phyloP scores from a whole-genome alignment of 2,888 invertebrate species.

The Yponomeuta malinellus region DNA sequence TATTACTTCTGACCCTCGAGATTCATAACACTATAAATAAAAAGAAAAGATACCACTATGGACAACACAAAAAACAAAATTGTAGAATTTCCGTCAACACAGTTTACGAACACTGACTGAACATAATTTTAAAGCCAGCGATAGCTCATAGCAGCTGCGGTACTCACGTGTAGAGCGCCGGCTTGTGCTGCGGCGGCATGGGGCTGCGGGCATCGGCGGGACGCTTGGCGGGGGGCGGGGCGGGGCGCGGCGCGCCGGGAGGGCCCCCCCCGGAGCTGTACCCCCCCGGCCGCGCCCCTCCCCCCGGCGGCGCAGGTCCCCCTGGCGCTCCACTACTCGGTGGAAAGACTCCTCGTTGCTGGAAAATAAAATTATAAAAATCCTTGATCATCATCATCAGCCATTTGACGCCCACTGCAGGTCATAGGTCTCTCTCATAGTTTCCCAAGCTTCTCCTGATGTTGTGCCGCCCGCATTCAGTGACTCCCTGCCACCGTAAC shows the following conservation, averaged over 20 bases:
- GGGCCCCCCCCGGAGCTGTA: slow-evolving; percentile 76
- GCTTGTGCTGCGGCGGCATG: slow-evolving; percentile 78
- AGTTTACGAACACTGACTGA: neutral
- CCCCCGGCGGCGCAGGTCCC: slow-evolving; percentile 1
- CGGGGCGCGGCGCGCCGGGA: slow-evolving; percentile 40
- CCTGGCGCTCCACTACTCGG: neutral
- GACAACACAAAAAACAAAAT: too few relatives aligned
- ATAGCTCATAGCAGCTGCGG: neutral
- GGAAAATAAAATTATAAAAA: neutral
- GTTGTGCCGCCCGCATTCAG: too few relatives aligned
- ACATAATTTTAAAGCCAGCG: neutral
- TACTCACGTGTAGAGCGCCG: slow-evolving; percentile 34
- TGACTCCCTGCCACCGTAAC: too few relatives aligned
- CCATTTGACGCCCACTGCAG: too few relatives aligned
- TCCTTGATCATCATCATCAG: too few relatives aligned
- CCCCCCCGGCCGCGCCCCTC: slow-evolving; percentile 76
- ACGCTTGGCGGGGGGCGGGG: slow-evolving; percentile 75
- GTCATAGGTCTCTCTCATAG: too few relatives aligned
- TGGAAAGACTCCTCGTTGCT: neutral
- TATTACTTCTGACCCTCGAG: too few relatives aligned
- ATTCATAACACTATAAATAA: too few relatives aligned
- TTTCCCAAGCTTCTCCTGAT: too few relatives aligned
- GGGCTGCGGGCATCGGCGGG: slow-evolving; percentile 68
- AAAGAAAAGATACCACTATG: too few relatives aligned
- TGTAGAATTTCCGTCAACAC: too few relatives aligned